Base-by-base conservation (phyloP, 2,888 invertebrate genomes). In the Limenitis camilla region DNA sequence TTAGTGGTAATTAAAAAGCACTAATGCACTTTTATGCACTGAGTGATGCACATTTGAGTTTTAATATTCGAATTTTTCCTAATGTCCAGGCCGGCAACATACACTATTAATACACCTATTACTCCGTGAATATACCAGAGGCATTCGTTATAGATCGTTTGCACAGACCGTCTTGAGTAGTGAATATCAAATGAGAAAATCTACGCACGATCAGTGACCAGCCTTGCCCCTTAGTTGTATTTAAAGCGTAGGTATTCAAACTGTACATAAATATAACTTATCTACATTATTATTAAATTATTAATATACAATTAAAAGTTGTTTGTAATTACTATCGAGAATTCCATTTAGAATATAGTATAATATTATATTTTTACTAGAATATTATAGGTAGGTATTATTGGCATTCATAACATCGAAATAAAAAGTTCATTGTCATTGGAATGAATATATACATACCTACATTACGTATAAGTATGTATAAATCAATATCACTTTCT, bases 101-200 rank as follows among this genome's bases (percentile, higher is more conserved):
- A 63, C 70, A 78, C 79, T 78, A 78, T 77, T 78, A 69, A 78
- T 78, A 76, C 64, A 66, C 19, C 19, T 19, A 19, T 19, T 59
- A 63, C 70, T 77, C 79, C 77, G 78, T 77, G 78, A 69, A 78
- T 78, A 76, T 63, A 66, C 68, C 65, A 74, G 53, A 47, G 58
- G 54, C 55, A 61, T 52, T 56, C 55, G 57, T 53, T 74, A 72
- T 73, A 72, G 75, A 76, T 76, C 77, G 75, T 70, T 72, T 63
- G 69, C 63, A 65, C 72, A 71, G 64, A 66, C 65, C 76, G 71
- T 68, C 69, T 64, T 71, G 67, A 64, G 70, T 67, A 69, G 76
- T 74, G 78, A 76, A 78, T 78, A 67, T 67, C 78, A 81, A 81
- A 81, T 81, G 81, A 81, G 78, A 73, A 80, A 79, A 81, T 78